Evolutionary conservation across 2,888 invertebrate genomes (phyloP).

Genomic region (Geophilus truncorum): DNA sequence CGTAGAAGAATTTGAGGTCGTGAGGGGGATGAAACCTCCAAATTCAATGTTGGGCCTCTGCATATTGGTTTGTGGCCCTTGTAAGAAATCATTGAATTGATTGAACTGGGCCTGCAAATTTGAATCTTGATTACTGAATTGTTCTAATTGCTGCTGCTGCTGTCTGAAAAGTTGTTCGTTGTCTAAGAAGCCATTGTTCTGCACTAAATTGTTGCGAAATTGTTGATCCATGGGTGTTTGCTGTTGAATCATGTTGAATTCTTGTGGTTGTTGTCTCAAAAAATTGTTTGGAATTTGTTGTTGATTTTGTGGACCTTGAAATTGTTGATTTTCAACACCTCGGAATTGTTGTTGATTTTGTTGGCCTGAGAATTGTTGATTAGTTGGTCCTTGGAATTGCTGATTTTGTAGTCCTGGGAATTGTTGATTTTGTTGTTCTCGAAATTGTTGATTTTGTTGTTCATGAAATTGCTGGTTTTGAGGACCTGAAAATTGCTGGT

Average conservation of each 20-base stretch:
- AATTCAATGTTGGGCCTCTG: conserved; percentile 31
- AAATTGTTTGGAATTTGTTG: not conserved
- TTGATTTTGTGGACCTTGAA: conserved; percentile 18
- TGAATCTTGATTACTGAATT: not conserved
- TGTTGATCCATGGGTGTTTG: not conserved
- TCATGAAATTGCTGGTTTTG: conserved; percentile 11
- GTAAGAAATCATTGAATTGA: not conserved
- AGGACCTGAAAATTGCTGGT: not conserved
- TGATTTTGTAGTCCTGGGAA: not conserved
- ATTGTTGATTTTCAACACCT: not conserved
- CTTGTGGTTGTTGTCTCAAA: not conserved
- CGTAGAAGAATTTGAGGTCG: not conserved
- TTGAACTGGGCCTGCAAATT: not conserved
- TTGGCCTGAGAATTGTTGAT: not conserved
- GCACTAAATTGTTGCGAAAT: not conserved
- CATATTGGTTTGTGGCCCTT: not conserved
- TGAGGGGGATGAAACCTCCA: conserved; percentile 28
- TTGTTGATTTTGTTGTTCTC: not conserved
- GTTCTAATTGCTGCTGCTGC: not conserved
- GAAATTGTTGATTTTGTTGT: not conserved
- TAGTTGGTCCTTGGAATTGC: not conserved
- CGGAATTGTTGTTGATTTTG: not conserved
- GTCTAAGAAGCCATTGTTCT: not conserved
- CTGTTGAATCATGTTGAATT: not conserved
- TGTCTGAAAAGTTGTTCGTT: not conserved